A percentile compares a stretch with the other conserved stretches of the same genome.
Evolutionary conservation across 2,113 vertebrate species (phyloP).

Genomic region (Hemiscyllium ocellatum): DNA sequence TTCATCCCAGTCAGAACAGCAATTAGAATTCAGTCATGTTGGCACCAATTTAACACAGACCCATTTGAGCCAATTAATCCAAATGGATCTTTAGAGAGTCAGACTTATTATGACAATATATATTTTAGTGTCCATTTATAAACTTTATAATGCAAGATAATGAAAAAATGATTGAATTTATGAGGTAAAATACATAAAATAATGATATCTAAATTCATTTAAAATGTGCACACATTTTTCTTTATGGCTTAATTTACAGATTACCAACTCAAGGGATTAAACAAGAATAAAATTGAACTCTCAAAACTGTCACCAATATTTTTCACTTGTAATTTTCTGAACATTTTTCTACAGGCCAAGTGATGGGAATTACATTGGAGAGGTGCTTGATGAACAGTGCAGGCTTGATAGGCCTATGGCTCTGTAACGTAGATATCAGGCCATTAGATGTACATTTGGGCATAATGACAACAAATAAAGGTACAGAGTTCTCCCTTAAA

Average conservation of each 20-base stretch:
- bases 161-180: background rate
- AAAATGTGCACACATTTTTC: background rate
- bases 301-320: background rate
- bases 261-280: background rate
- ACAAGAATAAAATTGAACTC: background rate
- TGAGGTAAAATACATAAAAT: background rate
- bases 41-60: no score
- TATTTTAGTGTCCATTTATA: background rate
- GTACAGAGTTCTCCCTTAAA: background rate
- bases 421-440: no score
- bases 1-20: no score
- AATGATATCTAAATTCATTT: background rate
- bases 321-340: background rate
- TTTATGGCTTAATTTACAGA: background rate
- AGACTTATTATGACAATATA: no score
- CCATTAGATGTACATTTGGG: background rate
- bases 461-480: background rate
- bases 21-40: no score
- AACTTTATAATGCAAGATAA: background rate
- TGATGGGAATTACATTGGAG: no score
- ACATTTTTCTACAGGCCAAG: no score
- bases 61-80: no score
- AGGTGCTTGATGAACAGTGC: no score
- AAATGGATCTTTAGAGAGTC: no score
- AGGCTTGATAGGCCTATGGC: no score